Percentiles rank a stretch among this genome's conserved stretches.
Conservation (phyloP, 2,797 vertebrate species). For the Pipistrellus kuhlii region DNA sequence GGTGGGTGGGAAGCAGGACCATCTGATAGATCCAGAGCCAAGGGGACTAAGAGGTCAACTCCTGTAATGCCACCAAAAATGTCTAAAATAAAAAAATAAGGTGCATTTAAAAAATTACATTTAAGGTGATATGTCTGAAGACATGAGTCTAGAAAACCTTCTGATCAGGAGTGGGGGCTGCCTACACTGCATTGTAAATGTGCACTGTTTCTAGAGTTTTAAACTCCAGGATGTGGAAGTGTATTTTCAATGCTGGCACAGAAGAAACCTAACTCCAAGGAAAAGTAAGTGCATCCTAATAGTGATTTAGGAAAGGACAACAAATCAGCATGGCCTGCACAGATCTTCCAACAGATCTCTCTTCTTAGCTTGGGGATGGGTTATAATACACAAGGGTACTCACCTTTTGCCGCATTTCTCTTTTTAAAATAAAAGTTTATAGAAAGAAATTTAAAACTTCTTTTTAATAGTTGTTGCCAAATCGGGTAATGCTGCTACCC, state of each 20-base stretch:
- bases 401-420: slow-evolving; percentile 47
- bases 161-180: neutral
- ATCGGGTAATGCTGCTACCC: neutral
- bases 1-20: neutral
- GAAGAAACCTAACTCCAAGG: slow-evolving; percentile 67
- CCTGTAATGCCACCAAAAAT: neutral
- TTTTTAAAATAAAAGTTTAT: slow-evolving; percentile 70
- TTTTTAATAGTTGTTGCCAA: slow-evolving; percentile 26
- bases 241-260: slow-evolving; percentile 21
- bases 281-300: slow-evolving; percentile 65
- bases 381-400: slow-evolving; percentile 28
- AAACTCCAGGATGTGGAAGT: neutral
- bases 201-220: slow-evolving; percentile 19
- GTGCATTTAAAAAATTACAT: neutral
- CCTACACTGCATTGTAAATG: neutral
- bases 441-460: slow-evolving; percentile 57
- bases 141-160: neutral
- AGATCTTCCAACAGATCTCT: slow-evolving; percentile 42
- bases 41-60: neutral
- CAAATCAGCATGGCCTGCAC: neutral
- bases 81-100: neutral
- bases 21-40: neutral
- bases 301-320: slow-evolving; percentile 58
- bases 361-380: slow-evolving; percentile 44
- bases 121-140: neutral